Base-by-base conservation (phyloP, 2,797 vertebrate species). In the Artibeus jamaicensis region DNA sequence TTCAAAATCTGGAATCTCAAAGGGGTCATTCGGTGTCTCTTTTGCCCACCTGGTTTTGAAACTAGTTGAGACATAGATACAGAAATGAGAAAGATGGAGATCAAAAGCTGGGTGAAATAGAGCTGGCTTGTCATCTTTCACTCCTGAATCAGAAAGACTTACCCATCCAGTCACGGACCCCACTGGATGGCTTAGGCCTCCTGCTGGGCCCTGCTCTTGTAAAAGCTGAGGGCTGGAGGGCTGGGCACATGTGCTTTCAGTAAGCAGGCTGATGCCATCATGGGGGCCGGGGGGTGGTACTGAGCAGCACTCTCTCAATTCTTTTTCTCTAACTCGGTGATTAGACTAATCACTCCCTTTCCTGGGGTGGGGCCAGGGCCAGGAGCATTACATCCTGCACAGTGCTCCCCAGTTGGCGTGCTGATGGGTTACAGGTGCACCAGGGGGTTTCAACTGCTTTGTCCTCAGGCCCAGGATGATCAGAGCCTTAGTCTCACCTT, bases 31-130 rank as follows among this genome's bases (percentile, higher is more conserved):
- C 65, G 57, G 0, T 42, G 62, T n/a, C 21, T 87, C 53, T 76
- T 86, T 77, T 71, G 79, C 37, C 4, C 44, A 32, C 53, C 42
- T 83, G 29, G 62, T 68, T 87, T 92, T 62, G 3, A 57, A 86
- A 32, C 29, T 19, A 48, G 11, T 12, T 14, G 85, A 93, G 46
- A 87, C 73, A 48, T 32, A 87, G 44, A 55, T 29, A n/a, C 0
- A 82, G 22, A 10, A 48, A 21, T 76, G 18, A 48, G 44, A 74
- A 85, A 88, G 71, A 48, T 53, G 3, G 39, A 77, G 18, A 50
- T 48, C 39, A 82, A 77, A 86, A 86, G n/a, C 22, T 42, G 76
- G 3, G 3, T 70, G 24, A 79, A 62, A 79, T 62, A 50, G 26
- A 74, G 37, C n/a, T 50, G 46, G 10, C 50, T 91, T 70, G 8